These are phyloP conservation scores for Pangasianodon hypophthalmus DNA, from an alignment of 2,113 vertebrate species.

Conservation along the genomic window DNA sequence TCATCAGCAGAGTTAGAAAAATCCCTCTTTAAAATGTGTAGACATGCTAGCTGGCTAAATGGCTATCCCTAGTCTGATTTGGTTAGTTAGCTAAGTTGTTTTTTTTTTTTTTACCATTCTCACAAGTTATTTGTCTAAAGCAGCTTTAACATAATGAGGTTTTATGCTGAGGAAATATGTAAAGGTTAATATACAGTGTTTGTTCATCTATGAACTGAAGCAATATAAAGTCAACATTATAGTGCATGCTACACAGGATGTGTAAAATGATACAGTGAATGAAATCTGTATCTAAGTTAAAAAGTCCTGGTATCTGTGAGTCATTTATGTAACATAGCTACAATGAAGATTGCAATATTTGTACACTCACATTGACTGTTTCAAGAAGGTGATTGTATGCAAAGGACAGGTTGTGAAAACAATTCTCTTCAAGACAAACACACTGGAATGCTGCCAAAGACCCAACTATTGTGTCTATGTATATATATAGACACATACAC, in stretches of 20 bases:
- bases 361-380: no score
- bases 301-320: no score
- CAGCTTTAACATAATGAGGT: not conserved
- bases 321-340: no score
- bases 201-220: not conserved
- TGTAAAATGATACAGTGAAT: constrained; percentile 38
- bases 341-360: no score
- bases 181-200: not conserved
- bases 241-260: not conserved
- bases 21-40: not conserved
- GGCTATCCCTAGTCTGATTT: not conserved
- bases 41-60: not conserved
- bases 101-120: not conserved
- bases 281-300: constrained; percentile 3
- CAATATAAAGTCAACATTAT: not conserved
- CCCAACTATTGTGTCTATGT: no score
- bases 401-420: no score
- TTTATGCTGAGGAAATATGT: not conserved
- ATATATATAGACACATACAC: no score
- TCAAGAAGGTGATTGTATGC: no score
- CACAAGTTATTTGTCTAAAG: not conserved
- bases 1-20: not conserved
- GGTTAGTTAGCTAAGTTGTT: not conserved
- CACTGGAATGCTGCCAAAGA: no score
- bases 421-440: no score